A percentile compares a stretch with the other conserved stretches of the same genome.
phyloP scores from a whole-genome alignment of 2,113 vertebrate genomes.

The Nycticryphes semicollaris region DNA sequence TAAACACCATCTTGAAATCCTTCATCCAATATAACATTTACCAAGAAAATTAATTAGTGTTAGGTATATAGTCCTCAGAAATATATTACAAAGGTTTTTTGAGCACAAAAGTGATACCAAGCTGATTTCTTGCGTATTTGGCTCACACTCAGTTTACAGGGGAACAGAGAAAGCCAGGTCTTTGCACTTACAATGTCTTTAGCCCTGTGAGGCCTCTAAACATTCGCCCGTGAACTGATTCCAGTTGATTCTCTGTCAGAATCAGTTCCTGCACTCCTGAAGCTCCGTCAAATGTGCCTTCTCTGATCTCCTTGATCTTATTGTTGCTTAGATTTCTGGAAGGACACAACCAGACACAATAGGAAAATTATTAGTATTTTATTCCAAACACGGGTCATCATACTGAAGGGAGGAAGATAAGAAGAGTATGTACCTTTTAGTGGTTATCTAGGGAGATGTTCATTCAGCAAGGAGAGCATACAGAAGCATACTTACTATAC shows the following conservation, averaged over 20 bases:
- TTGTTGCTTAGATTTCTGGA: conserved; percentile 95
- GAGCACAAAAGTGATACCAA: neutral
- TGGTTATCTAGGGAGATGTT: neutral
- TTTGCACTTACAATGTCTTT: conserved; percentile 89
- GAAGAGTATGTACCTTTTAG: neutral
- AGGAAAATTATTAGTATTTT: neutral
- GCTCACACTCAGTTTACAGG: neutral
- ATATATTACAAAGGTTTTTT: neutral
- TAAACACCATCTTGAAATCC: neutral
- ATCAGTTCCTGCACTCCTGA: conserved; percentile 87
- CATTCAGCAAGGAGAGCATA: neutral
- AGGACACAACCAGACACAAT: neutral
- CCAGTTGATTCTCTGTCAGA: conserved; percentile 92
- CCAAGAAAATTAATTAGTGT: neutral
- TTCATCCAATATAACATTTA: neutral
- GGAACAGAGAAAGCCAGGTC: neutral
- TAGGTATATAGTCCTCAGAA: neutral
- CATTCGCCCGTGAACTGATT: conserved; percentile 85
- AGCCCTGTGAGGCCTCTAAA: conserved; percentile 88
- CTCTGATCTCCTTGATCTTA: conserved; percentile 92
- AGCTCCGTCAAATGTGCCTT: conserved; percentile 88
- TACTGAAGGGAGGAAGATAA: neutral
- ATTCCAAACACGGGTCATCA: neutral
- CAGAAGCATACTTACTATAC: neutral
- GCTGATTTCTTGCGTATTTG: neutral